These are phyloP conservation scores for Enteromius argenteus DNA, from an alignment of 2,797 vertebrate genomes.

Conservation along the genomic window DNA sequence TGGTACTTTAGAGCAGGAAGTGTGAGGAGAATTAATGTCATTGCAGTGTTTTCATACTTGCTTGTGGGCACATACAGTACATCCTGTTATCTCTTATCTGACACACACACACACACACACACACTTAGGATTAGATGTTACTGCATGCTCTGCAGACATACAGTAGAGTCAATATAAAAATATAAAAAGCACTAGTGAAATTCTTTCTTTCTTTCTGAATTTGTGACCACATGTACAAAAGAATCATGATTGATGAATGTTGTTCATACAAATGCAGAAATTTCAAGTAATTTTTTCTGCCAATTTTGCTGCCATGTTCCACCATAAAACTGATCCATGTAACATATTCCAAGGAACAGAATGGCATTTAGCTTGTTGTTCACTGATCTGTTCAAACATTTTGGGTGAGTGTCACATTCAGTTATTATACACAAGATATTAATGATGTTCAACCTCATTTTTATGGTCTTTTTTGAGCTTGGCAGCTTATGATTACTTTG, in stretches of 20 bases:
- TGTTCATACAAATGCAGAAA: neutral
- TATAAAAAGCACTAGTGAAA: neutral
- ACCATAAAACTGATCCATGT: neutral
- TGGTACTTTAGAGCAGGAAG: slow-evolving; percentile 33
- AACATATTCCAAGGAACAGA: neutral
- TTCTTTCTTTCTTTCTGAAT: neutral
- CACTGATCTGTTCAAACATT: neutral
- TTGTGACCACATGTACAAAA: neutral
- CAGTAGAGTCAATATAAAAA: neutral
- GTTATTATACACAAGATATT: neutral
- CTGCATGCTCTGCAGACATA: neutral
- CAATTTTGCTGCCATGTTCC: neutral
- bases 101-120: neutral
- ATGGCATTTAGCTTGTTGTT: neutral
- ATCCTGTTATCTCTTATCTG: neutral
- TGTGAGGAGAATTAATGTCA: slow-evolving; percentile 24
- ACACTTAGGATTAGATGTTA: neutral
- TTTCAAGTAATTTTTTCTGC: neutral
- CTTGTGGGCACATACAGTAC: neutral
- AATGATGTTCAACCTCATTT: neutral
- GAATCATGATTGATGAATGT: neutral
- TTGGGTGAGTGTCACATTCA: neutral
- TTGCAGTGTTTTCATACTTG: slow-evolving; percentile 29
- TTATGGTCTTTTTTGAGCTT: neutral
- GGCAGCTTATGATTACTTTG: neutral